Evolutionary conservation across 2,888 invertebrate genomes (phyloP), one percentile per base, ranked within the genome.

Genomic region (Papilio demoleus): DNA sequence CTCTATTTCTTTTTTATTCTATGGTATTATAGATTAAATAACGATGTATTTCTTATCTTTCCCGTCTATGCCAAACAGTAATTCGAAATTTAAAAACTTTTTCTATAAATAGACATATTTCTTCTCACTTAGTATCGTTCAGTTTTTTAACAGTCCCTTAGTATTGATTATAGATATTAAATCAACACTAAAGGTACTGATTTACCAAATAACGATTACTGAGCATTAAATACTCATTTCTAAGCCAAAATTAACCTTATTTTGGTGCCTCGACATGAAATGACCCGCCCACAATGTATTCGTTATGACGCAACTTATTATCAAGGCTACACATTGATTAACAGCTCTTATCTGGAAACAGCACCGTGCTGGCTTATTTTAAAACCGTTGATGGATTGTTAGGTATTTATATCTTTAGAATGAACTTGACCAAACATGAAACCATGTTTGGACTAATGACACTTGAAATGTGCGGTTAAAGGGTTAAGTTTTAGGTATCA

Each of bases 311-410:
- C 11, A 56, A 45, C 3, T n/a, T n/a, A 14, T 63, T 59, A 64
- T 59, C 64, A 64, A 50, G 64, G 40, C 19, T 47, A 50, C 19
- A 45, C 22, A 31, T 45, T 64, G 68, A 68, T 68, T 68, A 68
- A 47, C 40, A 24, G 38, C 50, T 45, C 63, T 17, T 68, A 68
- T 68, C 68, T 31, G 24, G 42, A 56, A 17, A 6, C 53, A 47
- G n/a, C 24, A 47, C 24, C n/a, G 8, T 61, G 12, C 31, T 45
- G 27, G n/a, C n/a, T 11, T 17, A 12, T 38, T 22, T 36, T 12
- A 38, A 59, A 6, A 59, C 31, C 8, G 9, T 53, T 56, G 53
- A 56, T 56, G 53, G 31, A 56, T 56, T 31, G 31, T 17, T 50
- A 24, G 31, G 11, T 2, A 22, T 4, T 12, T 4, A 22, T 4